These are phyloP conservation scores for Contarinia nasturtii DNA, from an alignment of 1,140 invertebrate species.

Conservation along the genomic window DNA sequence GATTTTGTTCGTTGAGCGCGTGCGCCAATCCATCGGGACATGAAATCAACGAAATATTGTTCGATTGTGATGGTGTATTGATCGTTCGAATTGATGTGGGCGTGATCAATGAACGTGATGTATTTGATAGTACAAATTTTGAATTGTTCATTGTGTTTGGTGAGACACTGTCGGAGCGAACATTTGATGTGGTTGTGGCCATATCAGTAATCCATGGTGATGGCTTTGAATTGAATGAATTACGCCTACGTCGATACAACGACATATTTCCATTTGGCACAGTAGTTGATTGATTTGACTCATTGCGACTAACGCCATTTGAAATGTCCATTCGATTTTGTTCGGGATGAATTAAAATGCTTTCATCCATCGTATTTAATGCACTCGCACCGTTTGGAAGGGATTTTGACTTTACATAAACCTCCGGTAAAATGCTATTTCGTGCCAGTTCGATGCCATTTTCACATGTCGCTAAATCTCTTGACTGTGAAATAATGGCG, in stretches of 20 bases:
- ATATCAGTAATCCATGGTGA: not conserved
- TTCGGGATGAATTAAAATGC: constrained; percentile 10
- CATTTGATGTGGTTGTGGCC: not conserved
- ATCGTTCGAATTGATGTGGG: too few species aligned
- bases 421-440: constrained; percentile 12
- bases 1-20: constrained; percentile 56
- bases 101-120: too few species aligned
- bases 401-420: constrained; percentile 10
- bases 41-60: constrained; percentile 6
- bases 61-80: too few species aligned
- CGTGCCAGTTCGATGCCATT: too few species aligned
- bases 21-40: constrained; percentile 63
- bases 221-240: constrained; percentile 6
- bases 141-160: not conserved
- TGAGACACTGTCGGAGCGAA: not conserved
- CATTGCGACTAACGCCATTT: constrained; percentile 7
- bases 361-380: constrained; percentile 7
- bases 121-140: not conserved
- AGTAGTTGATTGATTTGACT: not conserved
- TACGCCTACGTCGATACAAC: constrained; percentile 6
- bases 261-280: not conserved
- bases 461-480: too few species aligned
- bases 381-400: not conserved
- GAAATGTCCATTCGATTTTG: constrained; percentile 10
- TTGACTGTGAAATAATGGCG: too few species aligned